Evolutionary conservation across 2,888 invertebrate species (phyloP).

Genomic region (Hedychridium roseum): DNA sequence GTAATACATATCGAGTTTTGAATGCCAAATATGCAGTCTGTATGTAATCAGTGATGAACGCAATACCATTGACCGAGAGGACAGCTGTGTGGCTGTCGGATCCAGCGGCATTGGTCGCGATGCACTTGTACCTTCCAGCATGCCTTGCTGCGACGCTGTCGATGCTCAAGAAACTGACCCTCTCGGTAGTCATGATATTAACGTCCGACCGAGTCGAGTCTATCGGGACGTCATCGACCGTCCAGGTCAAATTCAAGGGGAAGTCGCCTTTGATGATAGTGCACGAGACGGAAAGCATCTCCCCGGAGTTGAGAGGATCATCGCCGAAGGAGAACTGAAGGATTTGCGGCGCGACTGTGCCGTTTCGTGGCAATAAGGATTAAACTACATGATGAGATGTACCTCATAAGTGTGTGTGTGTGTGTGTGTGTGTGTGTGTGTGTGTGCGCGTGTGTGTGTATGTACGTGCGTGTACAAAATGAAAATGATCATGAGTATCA

Average conservation of each 20-base stretch:
- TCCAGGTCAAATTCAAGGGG: slow-evolving; percentile 77
- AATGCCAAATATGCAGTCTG: too few relatives aligned
- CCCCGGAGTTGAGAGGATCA: slow-evolving; percentile 66
- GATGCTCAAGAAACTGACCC: slow-evolving; percentile 74
- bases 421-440: too few relatives aligned
- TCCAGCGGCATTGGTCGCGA: slow-evolving; percentile 74
- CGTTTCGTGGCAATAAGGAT: too few relatives aligned
- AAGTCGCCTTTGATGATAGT: slow-evolving; percentile 71
- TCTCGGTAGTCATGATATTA: slow-evolving; percentile 72
- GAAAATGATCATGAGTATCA: too few relatives aligned
- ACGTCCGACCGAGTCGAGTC: slow-evolving; percentile 66
- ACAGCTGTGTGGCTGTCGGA: slow-evolving; percentile 69
- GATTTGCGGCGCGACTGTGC: slow-evolving; percentile 69
- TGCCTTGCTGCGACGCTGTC: slow-evolving; percentile 72
- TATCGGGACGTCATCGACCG: slow-evolving; percentile 71
- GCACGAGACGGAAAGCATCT: slow-evolving; percentile 70
- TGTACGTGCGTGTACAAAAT: too few relatives aligned
- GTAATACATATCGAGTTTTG: too few relatives aligned
- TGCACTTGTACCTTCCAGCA: slow-evolving; percentile 77
- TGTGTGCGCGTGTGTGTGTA: too few relatives aligned
- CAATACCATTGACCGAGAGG: slow-evolving; percentile 75
- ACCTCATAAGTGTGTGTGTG: too few relatives aligned
- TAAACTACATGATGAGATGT: too few relatives aligned
- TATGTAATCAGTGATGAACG: too few relatives aligned
- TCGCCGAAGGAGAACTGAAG: slow-evolving; percentile 68